Base-by-base conservation (phyloP, 2,797 vertebrate species). In the Vultur gryphus region DNA sequence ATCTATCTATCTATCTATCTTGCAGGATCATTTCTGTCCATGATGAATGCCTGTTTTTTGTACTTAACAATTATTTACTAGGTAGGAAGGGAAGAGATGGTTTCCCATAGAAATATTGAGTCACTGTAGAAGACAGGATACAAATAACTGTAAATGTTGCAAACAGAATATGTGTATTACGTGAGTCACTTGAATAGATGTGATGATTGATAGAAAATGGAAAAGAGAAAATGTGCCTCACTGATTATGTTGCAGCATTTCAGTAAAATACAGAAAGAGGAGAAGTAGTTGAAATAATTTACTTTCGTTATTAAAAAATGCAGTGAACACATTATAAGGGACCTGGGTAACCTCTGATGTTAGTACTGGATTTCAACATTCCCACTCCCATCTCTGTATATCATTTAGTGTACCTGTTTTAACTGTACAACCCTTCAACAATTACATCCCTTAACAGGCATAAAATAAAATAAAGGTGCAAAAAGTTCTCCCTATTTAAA, bases 101-200 rank as follows among this genome's bases (percentile, higher is more conserved):
- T 76, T 94, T 93, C 43, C 82, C 52, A 57, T 84, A 78, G 83
- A 81, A 91, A 86, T 90, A 93, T 52, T 87, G 81, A 91, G 43
- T 90, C 75, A 57, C 39, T 46, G 61, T 28, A 65, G 84, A 90
- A 81, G 75, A 77, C 49, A 70, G 69, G 37, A 84, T 66, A 83
- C 77, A 94, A 95, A 87, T 89, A 95, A 94, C 71, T 83, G 84
- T 75, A 85, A 92, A 80, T 71, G 75, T 43, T 93, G 78, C 81
- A 73, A 86, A 85, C 39, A 77, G 87, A 94, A 83, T 83, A 18
- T 70, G 58, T 73, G 43, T 61, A 35, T 86, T 94, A 72, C 0
- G 31, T 87, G 90, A 96, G 71, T 96, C 44, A 85, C 71, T 85
- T 80, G 66, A 89, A 57, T 70, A 83, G 73, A 91, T 43, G 33